These are phyloP conservation scores for Aspiorhynchus laticeps DNA, from an alignment of 2,113 vertebrate species.

Conservation along the genomic window DNA sequence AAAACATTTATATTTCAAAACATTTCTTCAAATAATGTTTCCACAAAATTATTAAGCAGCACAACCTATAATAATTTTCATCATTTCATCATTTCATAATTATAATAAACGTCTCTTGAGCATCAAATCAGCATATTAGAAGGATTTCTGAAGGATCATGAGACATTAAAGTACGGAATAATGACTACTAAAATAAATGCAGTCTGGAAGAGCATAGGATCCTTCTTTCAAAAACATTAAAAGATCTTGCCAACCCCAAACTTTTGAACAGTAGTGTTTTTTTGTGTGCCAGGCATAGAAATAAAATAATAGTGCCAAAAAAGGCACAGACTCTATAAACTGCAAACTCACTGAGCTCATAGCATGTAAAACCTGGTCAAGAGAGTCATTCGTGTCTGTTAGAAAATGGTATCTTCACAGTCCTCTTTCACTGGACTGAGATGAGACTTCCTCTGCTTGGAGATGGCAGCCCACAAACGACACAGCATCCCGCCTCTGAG, in stretches of 20 bases:
- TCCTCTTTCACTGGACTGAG: conserved; percentile 59
- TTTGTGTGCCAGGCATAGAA: background rate
- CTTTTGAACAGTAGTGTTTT: background rate
- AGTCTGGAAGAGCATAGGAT: background rate
- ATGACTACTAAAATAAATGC: background rate
- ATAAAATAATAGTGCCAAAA: conserved; percentile 24
- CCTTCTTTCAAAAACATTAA: background rate
- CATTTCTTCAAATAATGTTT: background rate
- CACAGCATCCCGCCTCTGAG: conserved; percentile 83
- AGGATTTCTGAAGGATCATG: background rate
- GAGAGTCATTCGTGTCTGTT: conserved; percentile 23
- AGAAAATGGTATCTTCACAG: conserved; percentile 66
- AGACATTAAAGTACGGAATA: background rate
- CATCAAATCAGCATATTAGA: background rate
- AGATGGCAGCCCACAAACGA: conserved; percentile 84
- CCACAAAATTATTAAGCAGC: background rate
- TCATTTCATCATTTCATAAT: background rate
- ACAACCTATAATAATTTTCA: background rate
- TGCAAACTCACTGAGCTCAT: conserved; percentile 57
- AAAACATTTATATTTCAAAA: background rate
- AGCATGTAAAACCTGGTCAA: background rate
- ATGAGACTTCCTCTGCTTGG: conserved; percentile 65
- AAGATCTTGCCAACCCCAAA: background rate
- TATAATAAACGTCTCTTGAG: background rate
- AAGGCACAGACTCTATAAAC: conserved; percentile 31